A percentile compares a stretch with the other conserved stretches of the same genome.
These are phyloP conservation scores for Gymnocheta viridis DNA, from an alignment of 2,888 invertebrate genomes.

Conservation along the genomic window DNA sequence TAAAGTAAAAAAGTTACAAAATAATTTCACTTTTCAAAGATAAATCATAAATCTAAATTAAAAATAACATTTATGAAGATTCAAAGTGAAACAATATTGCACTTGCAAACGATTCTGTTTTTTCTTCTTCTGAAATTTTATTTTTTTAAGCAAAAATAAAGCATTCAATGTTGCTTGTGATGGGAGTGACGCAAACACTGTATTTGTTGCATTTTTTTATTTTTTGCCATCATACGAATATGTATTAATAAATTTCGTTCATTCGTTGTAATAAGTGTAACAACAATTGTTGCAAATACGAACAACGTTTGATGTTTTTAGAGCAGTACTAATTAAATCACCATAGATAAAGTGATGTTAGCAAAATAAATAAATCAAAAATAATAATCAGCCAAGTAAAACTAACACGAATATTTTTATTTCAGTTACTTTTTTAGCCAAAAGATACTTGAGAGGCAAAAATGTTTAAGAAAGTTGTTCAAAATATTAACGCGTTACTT, in stretches of 20 bases:
- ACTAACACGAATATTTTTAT: constrained; percentile 50
- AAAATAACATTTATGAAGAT: constrained; percentile 39
- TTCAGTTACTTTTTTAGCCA: background rate
- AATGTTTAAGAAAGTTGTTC: constrained; percentile 51
- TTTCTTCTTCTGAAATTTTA: background rate
- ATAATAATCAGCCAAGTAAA: constrained; percentile 56
- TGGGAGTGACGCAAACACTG: constrained; percentile 10
- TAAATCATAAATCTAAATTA: constrained; percentile 2
- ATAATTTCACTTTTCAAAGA: constrained; percentile 60
- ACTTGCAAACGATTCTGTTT: background rate
- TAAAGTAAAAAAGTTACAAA: constrained; percentile 40
- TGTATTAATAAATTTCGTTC: constrained; percentile 6
- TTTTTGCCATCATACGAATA: background rate
- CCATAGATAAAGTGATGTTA: constrained; percentile 5
- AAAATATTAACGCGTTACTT: constrained; percentile 20
- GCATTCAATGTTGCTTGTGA: background rate
- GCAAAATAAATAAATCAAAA: constrained; percentile 12
- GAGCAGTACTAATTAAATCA: constrained; percentile 64
- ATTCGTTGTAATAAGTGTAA: constrained; percentile 13
- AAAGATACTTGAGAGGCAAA: background rate
- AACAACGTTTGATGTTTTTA: constrained; percentile 47
- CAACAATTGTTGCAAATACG: constrained; percentile 23
- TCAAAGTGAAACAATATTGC: constrained; percentile 5
- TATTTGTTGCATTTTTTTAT: constrained; percentile 26
- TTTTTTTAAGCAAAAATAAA: background rate